Evolutionary conservation across 2,888 invertebrate genomes (phyloP), one percentile per base, ranked within the genome.

Genomic region (Eristalis arbustorum): DNA sequence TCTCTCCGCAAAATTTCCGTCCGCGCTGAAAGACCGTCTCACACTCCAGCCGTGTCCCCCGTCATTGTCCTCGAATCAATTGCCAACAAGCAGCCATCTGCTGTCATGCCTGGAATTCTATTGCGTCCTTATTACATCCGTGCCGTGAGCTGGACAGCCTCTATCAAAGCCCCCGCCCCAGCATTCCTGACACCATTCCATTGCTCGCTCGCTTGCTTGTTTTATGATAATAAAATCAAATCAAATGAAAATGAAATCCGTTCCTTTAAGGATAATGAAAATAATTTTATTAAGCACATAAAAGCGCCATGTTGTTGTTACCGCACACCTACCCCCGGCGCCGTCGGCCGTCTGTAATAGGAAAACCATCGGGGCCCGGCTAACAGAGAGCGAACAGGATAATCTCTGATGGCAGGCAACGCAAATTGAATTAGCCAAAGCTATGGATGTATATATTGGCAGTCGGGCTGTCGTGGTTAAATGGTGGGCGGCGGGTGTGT

Each of bases 181-280:
- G 31, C 8, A 31, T 31, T 31, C 31, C 1, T 31, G 31, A 10
- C 31, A 31, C 18, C 49, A 18, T 18, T 31, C 49, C 49, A 49
- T 18, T 4, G 2, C 14, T 18, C 8, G 8, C 49, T n/a, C 59
- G 14, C 13, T 18, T 10, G 22, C 64, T 82, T 62, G 73, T 64
- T 71, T 69, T 59, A 73, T 49, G 71, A 42, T 72, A 72, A 84
- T 80, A 76, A 84, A 80, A 79, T 84, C 79, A 76, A 80, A 80
- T 80, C 84, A 79, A 79, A 79, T 71, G 61, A 68, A 79, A 75
- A 76, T 57, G 67, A 79, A 79, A 84, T 80, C 74, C 71, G 76
- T 84, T 76, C 76, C 62, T 84, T 59, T 72, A 80, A 76, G 76
- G 76, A 80, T 73, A 80, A 84, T 84, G 84, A 84, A 84, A 84